These are phyloP conservation scores for Cirrhinus molitorella DNA, from an alignment of 2,797 vertebrate genomes.

Conservation along the genomic window DNA sequence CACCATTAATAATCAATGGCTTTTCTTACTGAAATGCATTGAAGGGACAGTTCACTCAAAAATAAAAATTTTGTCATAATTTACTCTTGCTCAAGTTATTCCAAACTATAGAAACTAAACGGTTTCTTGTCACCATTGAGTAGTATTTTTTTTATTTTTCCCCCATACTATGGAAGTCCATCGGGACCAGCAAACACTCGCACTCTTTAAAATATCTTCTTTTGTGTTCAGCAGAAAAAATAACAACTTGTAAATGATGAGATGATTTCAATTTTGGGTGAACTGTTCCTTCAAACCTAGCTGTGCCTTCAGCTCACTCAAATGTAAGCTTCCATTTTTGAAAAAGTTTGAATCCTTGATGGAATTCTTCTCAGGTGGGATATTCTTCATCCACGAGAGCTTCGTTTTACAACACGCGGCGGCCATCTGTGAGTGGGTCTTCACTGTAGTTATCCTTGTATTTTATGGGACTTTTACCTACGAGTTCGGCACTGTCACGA, in stretches of 20 bases:
- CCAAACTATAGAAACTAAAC: background rate
- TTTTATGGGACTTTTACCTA: conserved; percentile 98
- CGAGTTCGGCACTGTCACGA: conserved; percentile 94
- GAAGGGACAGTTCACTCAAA: background rate
- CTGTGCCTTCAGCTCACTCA: conserved; percentile 7
- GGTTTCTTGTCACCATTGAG: no score
- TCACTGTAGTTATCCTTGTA: conserved; percentile 93
- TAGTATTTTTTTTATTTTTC: no score
- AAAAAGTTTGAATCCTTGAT: conserved; percentile 66
- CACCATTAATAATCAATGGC: conserved; percentile 7
- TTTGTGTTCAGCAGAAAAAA: no score
- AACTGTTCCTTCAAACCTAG: background rate
- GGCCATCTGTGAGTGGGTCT: conserved; percentile 96
- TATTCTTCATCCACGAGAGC: conserved; percentile 95
- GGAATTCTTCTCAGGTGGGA: conserved; percentile 76
- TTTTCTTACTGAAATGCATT: conserved; percentile 6
- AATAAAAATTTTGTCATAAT: background rate
- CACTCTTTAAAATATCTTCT: no score
- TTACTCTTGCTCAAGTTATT: background rate
- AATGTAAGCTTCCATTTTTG: background rate
- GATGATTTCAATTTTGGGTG: background rate
- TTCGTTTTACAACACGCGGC: conserved; percentile 92
- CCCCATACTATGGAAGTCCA: no score
- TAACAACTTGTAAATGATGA: no score
- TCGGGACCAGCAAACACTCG: no score